Percentiles rank a stretch among this genome's conserved stretches.
phyloP scores from a whole-genome alignment of 2,797 vertebrate species.

The Benthosema pterotum region DNA sequence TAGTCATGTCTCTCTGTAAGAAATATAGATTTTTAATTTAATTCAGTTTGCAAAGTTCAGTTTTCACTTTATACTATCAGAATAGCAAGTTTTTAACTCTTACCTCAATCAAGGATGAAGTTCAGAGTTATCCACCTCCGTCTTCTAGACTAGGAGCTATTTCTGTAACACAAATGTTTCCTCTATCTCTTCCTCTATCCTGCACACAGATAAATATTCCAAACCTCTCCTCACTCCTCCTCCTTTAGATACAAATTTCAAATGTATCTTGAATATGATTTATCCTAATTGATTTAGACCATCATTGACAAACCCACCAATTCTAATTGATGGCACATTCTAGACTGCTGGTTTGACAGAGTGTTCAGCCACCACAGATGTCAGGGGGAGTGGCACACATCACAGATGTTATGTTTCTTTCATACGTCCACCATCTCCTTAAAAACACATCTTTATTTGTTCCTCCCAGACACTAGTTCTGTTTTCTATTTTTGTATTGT shows the following conservation, averaged over 20 bases:
- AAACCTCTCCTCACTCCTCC: too few relatives aligned
- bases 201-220: too few relatives aligned
- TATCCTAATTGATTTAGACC: constrained; percentile 35
- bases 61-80: too few relatives aligned
- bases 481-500: too few relatives aligned
- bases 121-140: constrained; percentile 24
- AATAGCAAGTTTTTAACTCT: neutral
- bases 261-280: too few relatives aligned
- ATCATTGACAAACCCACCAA: constrained; percentile 33
- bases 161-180: neutral
- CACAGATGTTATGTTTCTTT: neutral
- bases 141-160: constrained; percentile 4
- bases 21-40: constrained; percentile 12
- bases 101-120: constrained; percentile 43
- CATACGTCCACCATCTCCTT: neutral
- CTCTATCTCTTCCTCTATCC: too few relatives aligned
- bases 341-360: constrained; percentile 16
- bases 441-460: too few relatives aligned
- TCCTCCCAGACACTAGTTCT: too few relatives aligned
- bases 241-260: too few relatives aligned
- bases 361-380: neutral
- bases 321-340: constrained; percentile 32
- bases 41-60: too few relatives aligned
- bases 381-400: neutral
- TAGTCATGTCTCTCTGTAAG: constrained; percentile 46